A percentile compares a stretch with the other conserved stretches of the same genome.
Evolutionary conservation across 2,888 invertebrate genomes (phyloP).

Genomic region (Allacma fusca): DNA sequence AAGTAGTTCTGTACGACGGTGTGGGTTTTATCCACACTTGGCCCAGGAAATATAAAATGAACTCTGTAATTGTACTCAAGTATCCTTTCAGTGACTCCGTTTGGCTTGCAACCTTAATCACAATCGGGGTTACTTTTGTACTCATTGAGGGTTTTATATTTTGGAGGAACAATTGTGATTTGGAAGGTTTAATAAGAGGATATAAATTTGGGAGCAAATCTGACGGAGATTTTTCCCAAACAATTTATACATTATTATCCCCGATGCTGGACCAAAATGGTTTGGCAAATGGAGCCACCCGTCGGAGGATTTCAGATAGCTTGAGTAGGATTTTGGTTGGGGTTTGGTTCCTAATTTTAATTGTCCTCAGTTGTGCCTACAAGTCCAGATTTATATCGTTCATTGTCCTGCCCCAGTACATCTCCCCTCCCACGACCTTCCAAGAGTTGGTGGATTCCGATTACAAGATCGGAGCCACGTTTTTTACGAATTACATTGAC

Average conservation of each 20-base stretch:
- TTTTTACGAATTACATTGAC: background rate
- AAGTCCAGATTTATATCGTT: conserved; percentile 13
- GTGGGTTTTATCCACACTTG: background rate
- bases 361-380: conserved; percentile 11
- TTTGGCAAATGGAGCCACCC: background rate
- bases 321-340: background rate
- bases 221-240: background rate
- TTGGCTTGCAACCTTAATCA: background rate
- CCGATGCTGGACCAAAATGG: conserved; percentile 12
- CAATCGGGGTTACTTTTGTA: background rate
- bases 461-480: conserved; percentile 7
- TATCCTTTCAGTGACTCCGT: background rate
- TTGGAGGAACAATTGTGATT: too few relatives aligned
- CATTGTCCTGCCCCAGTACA: background rate
- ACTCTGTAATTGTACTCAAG: background rate
- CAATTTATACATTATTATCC: background rate
- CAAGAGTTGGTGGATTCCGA: conserved; percentile 1
- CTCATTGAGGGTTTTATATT: background rate
- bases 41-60: background rate
- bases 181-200: background rate
- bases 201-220: background rate
- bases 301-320: background rate
- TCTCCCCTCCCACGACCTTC: background rate
- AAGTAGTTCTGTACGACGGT: background rate
- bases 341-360: background rate